phyloP scores from a whole-genome alignment of 2,797 vertebrate genomes.

The Trachops cirrhosus region DNA sequence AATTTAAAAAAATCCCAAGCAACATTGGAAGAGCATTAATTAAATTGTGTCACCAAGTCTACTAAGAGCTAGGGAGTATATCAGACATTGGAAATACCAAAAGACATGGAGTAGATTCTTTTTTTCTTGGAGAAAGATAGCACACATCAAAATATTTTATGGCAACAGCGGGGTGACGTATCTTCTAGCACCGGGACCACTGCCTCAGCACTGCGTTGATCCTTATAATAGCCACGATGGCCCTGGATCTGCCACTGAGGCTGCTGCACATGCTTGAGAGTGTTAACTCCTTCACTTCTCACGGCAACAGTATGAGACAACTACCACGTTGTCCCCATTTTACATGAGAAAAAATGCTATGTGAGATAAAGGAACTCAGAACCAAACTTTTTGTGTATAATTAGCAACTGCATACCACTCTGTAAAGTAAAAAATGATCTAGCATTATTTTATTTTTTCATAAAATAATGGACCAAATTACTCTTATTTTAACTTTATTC shows the following conservation, averaged over 20 bases:
- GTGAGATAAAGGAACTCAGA: not conserved
- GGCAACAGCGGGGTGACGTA: fast-evolving
- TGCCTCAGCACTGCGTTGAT: not conserved
- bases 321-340: not conserved
- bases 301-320: not conserved
- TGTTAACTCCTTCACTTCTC: not conserved
- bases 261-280: fast-evolving
- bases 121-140: not conserved
- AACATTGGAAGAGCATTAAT: not conserved
- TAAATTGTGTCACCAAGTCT: not conserved
- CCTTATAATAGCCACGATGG: not conserved
- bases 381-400: not conserved
- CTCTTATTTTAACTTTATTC: not conserved
- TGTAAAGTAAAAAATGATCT: not conserved
- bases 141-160: not conserved
- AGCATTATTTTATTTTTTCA: not conserved
- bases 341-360: not conserved
- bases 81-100: not conserved
- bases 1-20: not conserved
- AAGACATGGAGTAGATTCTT: not conserved
- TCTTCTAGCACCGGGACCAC: not conserved
- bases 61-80: not conserved
- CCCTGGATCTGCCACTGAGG: not conserved
- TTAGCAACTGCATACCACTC: not conserved
- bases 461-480: not conserved